Base-by-base conservation (phyloP, 2,797 vertebrate genomes). In the Otolemur crassicaudatus region DNA sequence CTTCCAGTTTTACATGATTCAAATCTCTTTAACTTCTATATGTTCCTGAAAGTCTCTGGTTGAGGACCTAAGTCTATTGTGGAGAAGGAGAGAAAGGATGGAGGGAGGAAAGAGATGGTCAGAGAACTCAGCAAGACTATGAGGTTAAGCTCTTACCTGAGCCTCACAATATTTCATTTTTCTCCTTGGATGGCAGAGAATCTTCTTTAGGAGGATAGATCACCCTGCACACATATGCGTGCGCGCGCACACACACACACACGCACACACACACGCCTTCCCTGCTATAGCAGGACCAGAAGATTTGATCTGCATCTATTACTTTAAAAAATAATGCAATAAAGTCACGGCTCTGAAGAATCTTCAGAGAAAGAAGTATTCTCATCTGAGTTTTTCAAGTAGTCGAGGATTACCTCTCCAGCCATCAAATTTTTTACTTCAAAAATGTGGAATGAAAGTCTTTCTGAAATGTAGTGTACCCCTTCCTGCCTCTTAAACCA, bases 401-500 rank as follows among this genome's bases (percentile, higher is more conserved):
- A 29, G 49, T 65, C 46, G 43, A 61, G 46, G 43, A 70, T 69
- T 85, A 75, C n/a, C 65, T 96, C 37, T 89, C 43, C 5, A 9
- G 25, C 83, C 37, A 40, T 31, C 60, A 53, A 53, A 69, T 90
- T 19, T 60, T 70, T 46, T 65, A 65, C 88, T 90, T 73, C 25
- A 89, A 10, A 73, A 34, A 61, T 86, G 84, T 85, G 61, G 58
- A 56, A 76, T 69, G 19, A 40, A 96, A 92, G 46, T 91, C 63
- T 85, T 86, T 76, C 37, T 65, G 20, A 91, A 92, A 93, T 34
- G 58, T 27, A 14, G 12, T 43, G 7, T 40, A 79, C 73, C 58
- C 43, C 84, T 58, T 82, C 43, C 27, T 58, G 43, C 37, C 40
- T 94, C 69, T 72, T 82, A 53, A 76, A 43, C 58, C 56, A 49